These are phyloP conservation scores for Eudemis profundana DNA, from an alignment of 2,888 invertebrate species.

Conservation along the genomic window DNA sequence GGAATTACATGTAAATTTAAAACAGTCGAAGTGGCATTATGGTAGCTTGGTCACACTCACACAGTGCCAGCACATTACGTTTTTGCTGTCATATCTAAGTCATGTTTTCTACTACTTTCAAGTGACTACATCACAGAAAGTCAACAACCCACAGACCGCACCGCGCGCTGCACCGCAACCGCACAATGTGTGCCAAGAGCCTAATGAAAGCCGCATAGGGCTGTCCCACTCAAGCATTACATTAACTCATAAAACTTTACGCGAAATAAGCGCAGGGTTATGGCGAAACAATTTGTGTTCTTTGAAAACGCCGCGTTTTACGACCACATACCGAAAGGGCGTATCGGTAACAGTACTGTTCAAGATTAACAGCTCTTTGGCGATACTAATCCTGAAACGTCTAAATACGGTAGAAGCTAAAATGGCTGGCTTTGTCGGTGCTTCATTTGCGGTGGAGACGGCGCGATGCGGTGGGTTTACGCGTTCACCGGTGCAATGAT, in stretches of 20 bases:
- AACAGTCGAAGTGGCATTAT: too few relatives aligned
- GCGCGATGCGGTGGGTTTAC: neutral
- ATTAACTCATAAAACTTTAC: slow-evolving; percentile 15
- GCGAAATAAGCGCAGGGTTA: neutral
- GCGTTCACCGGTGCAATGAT: slow-evolving; percentile 10
- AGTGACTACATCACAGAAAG: too few relatives aligned
- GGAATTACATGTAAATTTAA: too few relatives aligned
- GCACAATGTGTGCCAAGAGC: neutral
- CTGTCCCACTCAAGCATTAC: slow-evolving; percentile 12
- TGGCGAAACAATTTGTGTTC: slow-evolving; percentile 19
- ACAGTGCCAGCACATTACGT: too few relatives aligned
- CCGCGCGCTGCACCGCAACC: too few relatives aligned
- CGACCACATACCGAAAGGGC: slow-evolving; percentile 2
- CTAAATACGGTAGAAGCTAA: neutral
- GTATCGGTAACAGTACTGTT: neutral
- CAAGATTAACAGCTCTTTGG: neutral
- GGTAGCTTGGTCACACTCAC: too few relatives aligned
- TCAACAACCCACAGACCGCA: neutral
- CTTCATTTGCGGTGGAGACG: neutral
- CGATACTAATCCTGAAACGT: neutral
- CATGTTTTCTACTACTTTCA: too few relatives aligned
- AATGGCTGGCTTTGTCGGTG: slow-evolving; percentile 9
- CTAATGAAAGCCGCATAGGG: neutral
- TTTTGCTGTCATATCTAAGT: too few relatives aligned
- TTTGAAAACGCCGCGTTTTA: slow-evolving; percentile 21